Evolutionary conservation across 2,888 invertebrate species (phyloP).

Genomic region (Drosophila niveifrons): DNA sequence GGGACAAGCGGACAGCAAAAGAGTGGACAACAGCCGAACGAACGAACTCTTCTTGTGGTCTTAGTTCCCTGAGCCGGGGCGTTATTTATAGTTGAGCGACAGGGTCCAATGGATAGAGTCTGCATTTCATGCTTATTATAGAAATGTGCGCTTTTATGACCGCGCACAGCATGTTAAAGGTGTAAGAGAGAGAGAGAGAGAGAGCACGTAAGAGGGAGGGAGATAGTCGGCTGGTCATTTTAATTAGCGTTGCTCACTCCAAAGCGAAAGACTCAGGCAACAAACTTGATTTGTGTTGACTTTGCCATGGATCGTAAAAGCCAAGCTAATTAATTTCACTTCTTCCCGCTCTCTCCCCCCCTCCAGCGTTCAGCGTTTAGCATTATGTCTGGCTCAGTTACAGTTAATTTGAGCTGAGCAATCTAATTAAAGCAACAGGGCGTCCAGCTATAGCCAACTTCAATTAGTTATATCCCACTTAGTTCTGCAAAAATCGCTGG

Average conservation of each 20-base stretch:
- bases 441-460: background rate
- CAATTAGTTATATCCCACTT: background rate
- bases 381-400: slow-evolving; percentile 51
- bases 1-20: slow-evolving; percentile 37
- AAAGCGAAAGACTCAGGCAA: slow-evolving; percentile 50
- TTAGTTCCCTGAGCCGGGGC: slow-evolving; percentile 46
- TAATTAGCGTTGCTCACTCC: slow-evolving; percentile 61
- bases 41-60: slow-evolving; percentile 3
- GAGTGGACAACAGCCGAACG: background rate
- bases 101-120: slow-evolving; percentile 36
- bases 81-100: slow-evolving; percentile 71
- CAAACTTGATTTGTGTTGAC: slow-evolving; percentile 62
- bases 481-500: background rate
- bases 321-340: slow-evolving; percentile 63
- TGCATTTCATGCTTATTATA: slow-evolving; percentile 77
- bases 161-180: slow-evolving; percentile 65
- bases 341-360: slow-evolving; percentile 12
- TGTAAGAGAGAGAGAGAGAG: slow-evolving; percentile 8
- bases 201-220: slow-evolving; percentile 1
- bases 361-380: slow-evolving; percentile 39
- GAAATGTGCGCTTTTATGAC: slow-evolving; percentile 77
- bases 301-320: slow-evolving; percentile 51
- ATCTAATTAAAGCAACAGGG: slow-evolving; percentile 51
- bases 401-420: slow-evolving; percentile 39
- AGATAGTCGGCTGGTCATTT: slow-evolving; percentile 60